Evolutionary conservation across 2,888 invertebrate species (phyloP).

Genomic region (Drosophila stalkeri): DNA sequence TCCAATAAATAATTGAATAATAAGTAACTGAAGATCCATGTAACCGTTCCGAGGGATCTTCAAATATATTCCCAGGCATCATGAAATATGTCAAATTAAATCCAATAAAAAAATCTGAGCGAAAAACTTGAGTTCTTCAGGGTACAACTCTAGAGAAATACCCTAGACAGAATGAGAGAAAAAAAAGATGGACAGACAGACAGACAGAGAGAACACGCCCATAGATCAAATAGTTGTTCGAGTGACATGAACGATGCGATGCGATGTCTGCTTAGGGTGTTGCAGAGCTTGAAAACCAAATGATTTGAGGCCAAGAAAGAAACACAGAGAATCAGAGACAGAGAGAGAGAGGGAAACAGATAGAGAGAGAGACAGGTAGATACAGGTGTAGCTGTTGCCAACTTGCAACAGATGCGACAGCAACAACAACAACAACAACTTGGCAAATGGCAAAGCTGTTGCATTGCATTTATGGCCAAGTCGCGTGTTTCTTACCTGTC

Average conservation of each 20-base stretch:
- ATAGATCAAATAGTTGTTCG: slow-evolving; percentile 40
- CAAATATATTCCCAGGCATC: not conserved
- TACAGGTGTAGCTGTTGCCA: slow-evolving; percentile 41
- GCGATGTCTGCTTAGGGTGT: slow-evolving; percentile 44
- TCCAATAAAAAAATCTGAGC: too few relatives aligned
- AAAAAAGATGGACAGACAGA: too few relatives aligned
- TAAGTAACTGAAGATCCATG: not conserved
- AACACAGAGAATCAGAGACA: slow-evolving; percentile 10
- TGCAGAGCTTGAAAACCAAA: slow-evolving; percentile 33
- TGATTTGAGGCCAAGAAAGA: slow-evolving; percentile 61
- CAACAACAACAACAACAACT: slow-evolving; percentile 23
- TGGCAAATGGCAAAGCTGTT: slow-evolving; percentile 51
- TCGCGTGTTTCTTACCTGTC: slow-evolving; percentile 70
- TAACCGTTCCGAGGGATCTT: not conserved
- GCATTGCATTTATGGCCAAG: slow-evolving; percentile 79
- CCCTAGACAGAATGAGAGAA: not conserved
- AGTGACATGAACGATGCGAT: slow-evolving; percentile 22
- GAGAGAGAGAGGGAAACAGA: slow-evolving; percentile 18
- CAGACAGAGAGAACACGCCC: slow-evolving; percentile 3
- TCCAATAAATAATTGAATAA: too few relatives aligned
- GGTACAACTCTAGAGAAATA: not conserved
- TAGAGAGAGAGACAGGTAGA: not conserved
- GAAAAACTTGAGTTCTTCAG: too few relatives aligned
- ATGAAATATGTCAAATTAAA: not conserved
- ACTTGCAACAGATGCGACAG: slow-evolving; percentile 48